These are phyloP conservation scores for Elysia crispata DNA, from an alignment of 2,888 invertebrate genomes.

Conservation along the genomic window DNA sequence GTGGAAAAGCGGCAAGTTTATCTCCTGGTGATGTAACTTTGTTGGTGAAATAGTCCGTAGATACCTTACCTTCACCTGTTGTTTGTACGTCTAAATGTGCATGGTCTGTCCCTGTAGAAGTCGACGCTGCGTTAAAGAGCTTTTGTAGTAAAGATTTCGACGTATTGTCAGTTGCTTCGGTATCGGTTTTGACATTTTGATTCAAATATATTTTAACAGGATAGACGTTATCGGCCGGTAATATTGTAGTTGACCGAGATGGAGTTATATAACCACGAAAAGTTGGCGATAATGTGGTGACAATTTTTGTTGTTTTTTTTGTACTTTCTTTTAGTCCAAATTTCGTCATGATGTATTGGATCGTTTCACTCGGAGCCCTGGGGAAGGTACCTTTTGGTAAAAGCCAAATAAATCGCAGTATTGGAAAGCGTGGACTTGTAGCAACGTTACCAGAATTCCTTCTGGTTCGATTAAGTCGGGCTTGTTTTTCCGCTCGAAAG, in stretches of 20 bases:
- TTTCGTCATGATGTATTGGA: slow-evolving; percentile 24
- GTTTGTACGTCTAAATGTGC: no score
- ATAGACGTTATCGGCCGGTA: background rate
- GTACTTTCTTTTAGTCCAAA: background rate
- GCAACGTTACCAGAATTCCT: background rate
- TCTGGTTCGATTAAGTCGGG: background rate
- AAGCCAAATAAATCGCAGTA: slow-evolving; percentile 23
- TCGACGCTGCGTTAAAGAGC: slow-evolving; percentile 20
- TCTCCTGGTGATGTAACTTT: no score
- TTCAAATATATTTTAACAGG: no score
- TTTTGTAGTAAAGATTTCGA: background rate
- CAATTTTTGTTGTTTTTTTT: background rate
- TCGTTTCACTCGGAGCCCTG: background rate
- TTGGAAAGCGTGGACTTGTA: background rate
- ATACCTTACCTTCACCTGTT: no score
- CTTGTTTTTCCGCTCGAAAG: background rate
- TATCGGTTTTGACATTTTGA: background rate
- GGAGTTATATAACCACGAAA: background rate
- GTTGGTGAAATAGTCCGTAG: no score
- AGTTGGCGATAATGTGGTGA: background rate
- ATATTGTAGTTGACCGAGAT: background rate
- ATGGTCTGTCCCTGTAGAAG: no score
- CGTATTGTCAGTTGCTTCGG: background rate
- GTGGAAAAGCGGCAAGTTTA: no score
- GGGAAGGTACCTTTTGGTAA: slow-evolving; percentile 25